Evolutionary conservation across 2,113 vertebrate species (phyloP), one percentile per base, ranked within the genome.

Genomic region (Leptobrachium ailaonicum): DNA sequence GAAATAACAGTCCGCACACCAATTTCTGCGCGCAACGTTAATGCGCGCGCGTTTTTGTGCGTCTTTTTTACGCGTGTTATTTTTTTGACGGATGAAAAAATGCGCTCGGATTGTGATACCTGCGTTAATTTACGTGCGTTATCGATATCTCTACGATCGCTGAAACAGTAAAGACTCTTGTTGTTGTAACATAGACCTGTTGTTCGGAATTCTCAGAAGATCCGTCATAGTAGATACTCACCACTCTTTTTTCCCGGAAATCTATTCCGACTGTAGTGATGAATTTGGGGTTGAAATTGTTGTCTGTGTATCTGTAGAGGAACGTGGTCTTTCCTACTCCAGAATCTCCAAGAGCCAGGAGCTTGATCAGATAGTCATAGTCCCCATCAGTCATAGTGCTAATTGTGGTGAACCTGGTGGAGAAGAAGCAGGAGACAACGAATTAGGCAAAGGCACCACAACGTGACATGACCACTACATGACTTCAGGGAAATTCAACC

Each of bases 311-410:
- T 85, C 95, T 90, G 84, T 97, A 98, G 13, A 98, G 91, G 87
- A 97, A 97, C 0, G 96, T 97, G 2, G 96, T 98, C 88, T 98
- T 98, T 53, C 96, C 96, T 79, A 98, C 96, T 8, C 96, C 96
- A 1, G 96, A 97, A 87, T 98, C 96, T 86, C 96, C 96, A 41
- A 98, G 93, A 87, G 96, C 95, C 84, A 98, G 94, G 90, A 98
- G 95, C 89, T 98, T 98, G 90, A 98, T 97, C 86, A 98, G 94
- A 88, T 96, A 98, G 85, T 98, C 96, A 83, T 98, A 98, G 92
- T 98, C 96, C 86, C 96, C 95, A 95, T 98, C 96, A 86, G 95
- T 96, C 96, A 98, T 98, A 93, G 92, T 97, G 95, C 90, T 93
- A 89, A 86, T 88, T 63, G 88, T 85, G 82, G 87, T 86, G 84